These are phyloP conservation scores for Harpagoxenus sublaevis DNA, from an alignment of 2,888 invertebrate genomes.

Conservation along the genomic window DNA sequence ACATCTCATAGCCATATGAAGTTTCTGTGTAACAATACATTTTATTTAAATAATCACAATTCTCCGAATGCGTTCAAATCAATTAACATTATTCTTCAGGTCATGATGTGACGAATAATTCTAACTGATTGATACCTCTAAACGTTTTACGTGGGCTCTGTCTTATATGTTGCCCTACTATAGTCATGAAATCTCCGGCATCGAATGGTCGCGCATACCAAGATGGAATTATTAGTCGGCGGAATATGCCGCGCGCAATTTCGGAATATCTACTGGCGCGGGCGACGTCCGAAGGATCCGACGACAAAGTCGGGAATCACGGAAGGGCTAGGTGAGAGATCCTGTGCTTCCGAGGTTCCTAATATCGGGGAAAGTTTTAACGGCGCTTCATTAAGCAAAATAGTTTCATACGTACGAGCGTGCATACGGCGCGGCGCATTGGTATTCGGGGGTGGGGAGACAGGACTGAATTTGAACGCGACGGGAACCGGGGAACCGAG, in stretches of 20 bases:
- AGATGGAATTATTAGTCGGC: constrained; percentile 79
- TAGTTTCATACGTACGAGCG: constrained; percentile 73
- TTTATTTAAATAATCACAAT: neutral
- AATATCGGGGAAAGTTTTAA: constrained; percentile 81
- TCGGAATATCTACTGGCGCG: constrained; percentile 77
- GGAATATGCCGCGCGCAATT: constrained; percentile 72
- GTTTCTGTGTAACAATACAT: neutral
- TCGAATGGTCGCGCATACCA: constrained; percentile 73
- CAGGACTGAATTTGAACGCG: constrained; percentile 15
- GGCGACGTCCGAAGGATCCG: constrained; percentile 62
- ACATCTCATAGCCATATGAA: neutral
- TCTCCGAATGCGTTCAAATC: neutral
- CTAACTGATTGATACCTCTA: neutral
- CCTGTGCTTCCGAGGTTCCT: constrained; percentile 55
- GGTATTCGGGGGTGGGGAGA: constrained; percentile 34
- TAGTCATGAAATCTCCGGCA: constrained; percentile 17
- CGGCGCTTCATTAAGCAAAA: constrained; percentile 81
- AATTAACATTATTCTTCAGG: neutral
- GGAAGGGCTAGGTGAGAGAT: constrained; percentile 47
- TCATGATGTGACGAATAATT: neutral
- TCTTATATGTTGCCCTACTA: neutral
- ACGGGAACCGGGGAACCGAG: constrained; percentile 3
- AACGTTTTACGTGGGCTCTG: neutral
- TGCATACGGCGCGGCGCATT: neutral
- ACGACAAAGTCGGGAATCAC: constrained; percentile 19